Evolutionary conservation across 2,797 vertebrate species (phyloP).

Genomic region (Helicolenus hilgendorfi): DNA sequence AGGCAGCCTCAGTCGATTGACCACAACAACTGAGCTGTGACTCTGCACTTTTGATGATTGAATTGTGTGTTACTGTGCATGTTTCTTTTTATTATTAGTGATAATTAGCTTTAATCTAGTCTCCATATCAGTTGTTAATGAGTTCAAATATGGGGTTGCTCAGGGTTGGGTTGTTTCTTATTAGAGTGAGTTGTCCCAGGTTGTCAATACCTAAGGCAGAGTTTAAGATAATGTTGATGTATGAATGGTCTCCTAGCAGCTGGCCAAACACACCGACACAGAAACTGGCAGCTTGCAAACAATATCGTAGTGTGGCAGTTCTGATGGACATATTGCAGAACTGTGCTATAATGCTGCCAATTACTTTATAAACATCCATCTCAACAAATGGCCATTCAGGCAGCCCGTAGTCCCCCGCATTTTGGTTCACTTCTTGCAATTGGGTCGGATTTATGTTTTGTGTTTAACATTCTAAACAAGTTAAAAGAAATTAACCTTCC

Average conservation of each 20-base stretch:
- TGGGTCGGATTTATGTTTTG: background rate
- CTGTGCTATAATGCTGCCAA: background rate
- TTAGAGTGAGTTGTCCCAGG: background rate
- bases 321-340: background rate
- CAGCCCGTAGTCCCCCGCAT: no score
- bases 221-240: background rate
- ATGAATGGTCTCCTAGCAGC: background rate
- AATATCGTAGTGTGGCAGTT: background rate
- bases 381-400: no score
- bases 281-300: background rate
- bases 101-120: background rate
- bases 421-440: no score
- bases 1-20: conserved; percentile 5
- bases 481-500: background rate
- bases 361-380: no score
- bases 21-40: conserved; percentile 17
- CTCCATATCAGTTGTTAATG: background rate
- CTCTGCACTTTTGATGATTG: conserved; percentile 25
- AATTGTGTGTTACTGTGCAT: background rate
- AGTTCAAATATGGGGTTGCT: conserved; percentile 15
- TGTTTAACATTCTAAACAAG: background rate
- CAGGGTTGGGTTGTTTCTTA: background rate
- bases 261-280: background rate
- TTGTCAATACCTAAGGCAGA: background rate
- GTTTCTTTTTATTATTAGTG: background rate